These are phyloP conservation scores for Ooceraea biroi DNA, from an alignment of 1,140 invertebrate species.

Conservation along the genomic window DNA sequence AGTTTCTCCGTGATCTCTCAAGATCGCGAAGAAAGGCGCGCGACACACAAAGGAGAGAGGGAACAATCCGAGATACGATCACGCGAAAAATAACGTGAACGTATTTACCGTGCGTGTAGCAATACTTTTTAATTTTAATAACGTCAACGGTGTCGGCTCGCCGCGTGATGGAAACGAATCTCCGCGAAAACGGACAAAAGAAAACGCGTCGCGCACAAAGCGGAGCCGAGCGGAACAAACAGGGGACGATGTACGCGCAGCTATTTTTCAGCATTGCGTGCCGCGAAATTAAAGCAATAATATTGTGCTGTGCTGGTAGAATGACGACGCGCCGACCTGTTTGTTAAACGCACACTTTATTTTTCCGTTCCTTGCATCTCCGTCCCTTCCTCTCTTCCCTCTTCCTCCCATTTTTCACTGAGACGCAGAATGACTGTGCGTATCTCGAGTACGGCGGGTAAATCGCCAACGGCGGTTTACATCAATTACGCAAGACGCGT, in stretches of 20 bases:
- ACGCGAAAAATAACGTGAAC: constrained; percentile 28
- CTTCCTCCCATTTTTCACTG: background rate
- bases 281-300: constrained; percentile 54
- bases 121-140: constrained; percentile 28
- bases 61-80: constrained; percentile 11
- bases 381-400: too few species aligned
- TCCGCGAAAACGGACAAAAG: constrained; percentile 32
- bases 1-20: background rate
- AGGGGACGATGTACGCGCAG: background rate
- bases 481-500: constrained; percentile 43
- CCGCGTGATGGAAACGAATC: constrained; percentile 11
- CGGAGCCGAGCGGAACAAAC: background rate
- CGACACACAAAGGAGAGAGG: background rate
- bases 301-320: constrained; percentile 3
- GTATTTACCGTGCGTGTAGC: background rate
- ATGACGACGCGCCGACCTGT: constrained; percentile 16
- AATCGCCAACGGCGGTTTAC: background rate
- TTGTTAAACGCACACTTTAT: constrained; percentile 50
- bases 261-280: background rate
- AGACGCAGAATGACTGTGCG: constrained; percentile 29
- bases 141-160: background rate
- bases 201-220: too few species aligned
- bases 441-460: constrained; percentile 3
- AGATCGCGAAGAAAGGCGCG: background rate
- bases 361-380: constrained; percentile 36